Evolutionary conservation across 2,113 vertebrate genomes (phyloP), one percentile per base, ranked within the genome.

Genomic region (Crotalus viridis): DNA sequence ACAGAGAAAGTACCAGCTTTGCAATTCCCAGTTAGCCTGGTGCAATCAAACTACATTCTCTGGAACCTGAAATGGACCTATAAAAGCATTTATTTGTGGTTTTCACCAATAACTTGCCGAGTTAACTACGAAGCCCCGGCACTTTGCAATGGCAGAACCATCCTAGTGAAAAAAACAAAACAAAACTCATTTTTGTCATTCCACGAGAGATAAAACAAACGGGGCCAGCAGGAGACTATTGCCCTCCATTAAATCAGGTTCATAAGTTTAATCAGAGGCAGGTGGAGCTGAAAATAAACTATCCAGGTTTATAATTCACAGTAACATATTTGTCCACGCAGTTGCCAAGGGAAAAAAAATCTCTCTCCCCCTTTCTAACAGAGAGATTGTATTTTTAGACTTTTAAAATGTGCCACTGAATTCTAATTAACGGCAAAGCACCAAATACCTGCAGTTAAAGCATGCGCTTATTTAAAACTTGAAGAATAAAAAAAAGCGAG

Each of bases 241-340:
- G 87, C 85, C 59, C 51, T 87, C 48, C 87, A 90, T 93, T 91
- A 87, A 93, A 91, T 48, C 89, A 90, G 51, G 69, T 69, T 87
- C 61, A 28, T 46, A 55, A 89, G 46, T 57, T 55, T 54, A 87
- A 93, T 55, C 81, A 56, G 85, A 19, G 55, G 59, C 92, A 93
- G 85, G 74, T 91, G 92, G 89, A 56, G 17, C 92, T 88, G 24
- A 26, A 74, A 91, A 90, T 90, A 69, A 90, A 88, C 54, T 59
- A 54, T 13, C 13, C 59, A 88, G 85, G 51, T 93, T 90, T 74
- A 93, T 88, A 15, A 69, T 90, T 93, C 85, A 90, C 81, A 87
- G 55, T 51, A 93, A 64, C 74, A 64, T 54, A 55, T 69, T n/a
- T 74, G 59, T 57, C 28, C 59, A 55, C 15, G 26, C 48, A 54